A percentile compares a stretch with the other conserved stretches of the same genome.
Evolutionary conservation across 2,888 invertebrate genomes (phyloP).

Genomic region (Perithous albicinctus): DNA sequence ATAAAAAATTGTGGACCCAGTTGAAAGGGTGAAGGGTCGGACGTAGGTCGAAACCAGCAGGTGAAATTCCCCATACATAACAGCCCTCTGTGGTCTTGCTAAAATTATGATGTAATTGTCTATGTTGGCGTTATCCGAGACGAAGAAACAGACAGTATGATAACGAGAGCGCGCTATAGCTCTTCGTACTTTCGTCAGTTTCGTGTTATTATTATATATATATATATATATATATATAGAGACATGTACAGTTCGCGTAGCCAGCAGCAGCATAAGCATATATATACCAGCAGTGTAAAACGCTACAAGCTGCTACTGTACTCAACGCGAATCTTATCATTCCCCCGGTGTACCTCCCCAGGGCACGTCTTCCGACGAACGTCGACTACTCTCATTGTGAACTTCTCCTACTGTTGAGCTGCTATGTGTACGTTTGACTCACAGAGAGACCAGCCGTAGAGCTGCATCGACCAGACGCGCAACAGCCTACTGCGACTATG

Average conservation of each 20-base stretch:
- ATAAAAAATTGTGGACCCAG: too few relatives aligned
- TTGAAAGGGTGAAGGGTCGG: too few relatives aligned
- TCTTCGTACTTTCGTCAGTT: conserved; percentile 28
- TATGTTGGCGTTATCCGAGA: conserved; percentile 23
- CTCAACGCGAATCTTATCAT: conserved; percentile 56
- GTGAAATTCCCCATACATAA: too few relatives aligned
- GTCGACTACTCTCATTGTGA: conserved; percentile 35
- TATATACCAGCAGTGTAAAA: neutral
- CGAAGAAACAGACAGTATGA: conserved; percentile 35
- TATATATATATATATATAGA: conserved; percentile 15
- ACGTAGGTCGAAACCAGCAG: too few relatives aligned
- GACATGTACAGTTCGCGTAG: neutral
- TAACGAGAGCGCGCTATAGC: conserved; percentile 20
- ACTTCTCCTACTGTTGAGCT: neutral
- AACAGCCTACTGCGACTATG: conserved; percentile 15
- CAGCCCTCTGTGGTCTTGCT: too few relatives aligned
- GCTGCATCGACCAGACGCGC: conserved; percentile 16
- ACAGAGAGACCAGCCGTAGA: too few relatives aligned
- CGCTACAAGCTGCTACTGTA: conserved; percentile 22
- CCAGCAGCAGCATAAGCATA: neutral
- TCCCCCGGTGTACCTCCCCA: conserved; percentile 18
- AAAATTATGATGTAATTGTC: conserved; percentile 37
- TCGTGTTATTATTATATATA: too few relatives aligned
- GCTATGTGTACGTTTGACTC: conserved; percentile 4
- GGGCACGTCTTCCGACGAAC: conserved; percentile 37